phyloP scores from a whole-genome alignment of 2,888 invertebrate genomes.

The Agrilus cyanescens region DNA sequence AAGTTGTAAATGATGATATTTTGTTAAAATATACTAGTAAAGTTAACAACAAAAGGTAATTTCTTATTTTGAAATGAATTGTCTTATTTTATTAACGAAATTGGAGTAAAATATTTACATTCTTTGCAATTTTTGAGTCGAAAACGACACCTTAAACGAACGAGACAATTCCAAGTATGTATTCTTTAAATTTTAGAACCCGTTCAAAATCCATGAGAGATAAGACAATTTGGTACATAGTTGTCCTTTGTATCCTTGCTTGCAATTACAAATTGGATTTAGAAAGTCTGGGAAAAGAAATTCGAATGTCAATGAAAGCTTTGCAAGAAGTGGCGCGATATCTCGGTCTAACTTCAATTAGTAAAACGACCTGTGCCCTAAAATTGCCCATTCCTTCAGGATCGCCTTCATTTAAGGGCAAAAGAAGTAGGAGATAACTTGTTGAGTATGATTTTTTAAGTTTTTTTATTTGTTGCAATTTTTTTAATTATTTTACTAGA shows the following conservation, averaged over 20 bases:
- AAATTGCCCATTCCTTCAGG: constrained; percentile 27
- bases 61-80: neutral
- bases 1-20: constrained; percentile 24
- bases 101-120: too few species aligned
- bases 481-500: too few species aligned
- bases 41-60: constrained; percentile 20
- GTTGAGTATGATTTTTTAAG: neutral
- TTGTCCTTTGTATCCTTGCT: constrained; percentile 28
- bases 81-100: too few species aligned
- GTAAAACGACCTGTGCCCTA: constrained; percentile 11
- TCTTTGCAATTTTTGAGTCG: too few species aligned
- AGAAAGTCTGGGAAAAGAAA: constrained; percentile 23
- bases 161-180: too few species aligned
- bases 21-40: constrained; percentile 23
- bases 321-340: constrained; percentile 26
- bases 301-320: constrained; percentile 28
- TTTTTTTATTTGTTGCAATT: constrained; percentile 2
- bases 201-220: constrained; percentile 31
- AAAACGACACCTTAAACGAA: too few species aligned
- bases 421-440: neutral
- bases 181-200: constrained; percentile 20
- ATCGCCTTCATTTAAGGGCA: neutral
- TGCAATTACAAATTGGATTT: constrained; percentile 26
- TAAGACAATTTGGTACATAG: constrained; percentile 28
- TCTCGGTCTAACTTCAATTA: constrained; percentile 23